phyloP scores from a whole-genome alignment of 2,113 vertebrate genomes.

The Tringa solitaria region DNA sequence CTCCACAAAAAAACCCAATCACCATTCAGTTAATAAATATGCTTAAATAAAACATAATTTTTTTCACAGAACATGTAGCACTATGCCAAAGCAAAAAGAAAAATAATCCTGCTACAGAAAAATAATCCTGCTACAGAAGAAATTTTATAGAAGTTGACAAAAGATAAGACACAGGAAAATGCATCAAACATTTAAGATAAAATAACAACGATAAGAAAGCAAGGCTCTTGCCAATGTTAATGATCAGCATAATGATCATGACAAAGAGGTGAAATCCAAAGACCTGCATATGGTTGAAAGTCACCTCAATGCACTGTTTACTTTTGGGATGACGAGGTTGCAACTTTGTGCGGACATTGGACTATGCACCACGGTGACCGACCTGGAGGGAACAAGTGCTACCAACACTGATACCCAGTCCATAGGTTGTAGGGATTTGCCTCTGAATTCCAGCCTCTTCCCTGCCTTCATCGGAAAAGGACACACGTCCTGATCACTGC shows the following conservation, averaged over 20 bases:
- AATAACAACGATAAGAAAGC: not conserved
- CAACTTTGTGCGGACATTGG: not conserved
- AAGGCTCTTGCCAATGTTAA: not conserved
- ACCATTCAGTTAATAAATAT: not conserved
- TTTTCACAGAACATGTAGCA: not conserved
- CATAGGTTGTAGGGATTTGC: fast-evolving
- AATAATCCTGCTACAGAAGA: not conserved
- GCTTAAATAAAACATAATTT: not conserved
- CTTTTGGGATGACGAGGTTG: not conserved
- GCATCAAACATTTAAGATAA: not conserved
- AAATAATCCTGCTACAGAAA: not conserved
- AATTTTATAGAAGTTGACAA: not conserved
- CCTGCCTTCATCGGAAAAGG: not conserved
- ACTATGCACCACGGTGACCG: not conserved
- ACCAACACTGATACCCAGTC: not conserved
- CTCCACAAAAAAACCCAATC: not conserved
- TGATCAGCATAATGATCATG: not conserved
- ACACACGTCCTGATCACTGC: too few species aligned
- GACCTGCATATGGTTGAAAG: not conserved
- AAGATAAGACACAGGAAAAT: not conserved
- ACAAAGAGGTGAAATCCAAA: not conserved
- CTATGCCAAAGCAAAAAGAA: not conserved
- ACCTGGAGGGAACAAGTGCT: not conserved
- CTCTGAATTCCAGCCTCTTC: not conserved
- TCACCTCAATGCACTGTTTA: not conserved